A percentile compares a stretch with the other conserved stretches of the same genome.
These are phyloP conservation scores for Phycodurus eques DNA, from an alignment of 2,113 vertebrate species.

Conservation along the genomic window DNA sequence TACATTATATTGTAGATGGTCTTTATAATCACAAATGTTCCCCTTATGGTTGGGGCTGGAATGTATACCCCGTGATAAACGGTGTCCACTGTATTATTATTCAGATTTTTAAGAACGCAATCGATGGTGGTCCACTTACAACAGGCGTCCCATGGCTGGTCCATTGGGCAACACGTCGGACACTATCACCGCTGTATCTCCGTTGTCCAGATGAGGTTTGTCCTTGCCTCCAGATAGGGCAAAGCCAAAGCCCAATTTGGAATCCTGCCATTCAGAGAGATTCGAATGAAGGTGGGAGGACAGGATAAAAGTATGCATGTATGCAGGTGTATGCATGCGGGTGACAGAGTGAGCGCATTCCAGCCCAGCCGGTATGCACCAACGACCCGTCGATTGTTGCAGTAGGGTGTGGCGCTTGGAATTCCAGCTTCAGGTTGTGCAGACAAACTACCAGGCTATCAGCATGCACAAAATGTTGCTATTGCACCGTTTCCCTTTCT, in stretches of 20 bases:
- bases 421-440: slow-evolving; percentile 42
- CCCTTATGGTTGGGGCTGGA: no score
- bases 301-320: slow-evolving; percentile 14
- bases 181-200: slow-evolving; percentile 79
- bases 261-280: slow-evolving; percentile 73
- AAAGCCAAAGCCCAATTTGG: slow-evolving; percentile 88
- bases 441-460: slow-evolving; percentile 32
- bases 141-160: slow-evolving; percentile 84
- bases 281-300: background rate
- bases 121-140: slow-evolving; percentile 74
- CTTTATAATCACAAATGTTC: background rate
- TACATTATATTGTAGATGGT: background rate
- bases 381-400: slow-evolving; percentile 32
- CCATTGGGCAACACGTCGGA: slow-evolving; percentile 87
- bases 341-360: slow-evolving; percentile 54
- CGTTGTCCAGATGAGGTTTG: slow-evolving; percentile 64
- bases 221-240: slow-evolving; percentile 87
- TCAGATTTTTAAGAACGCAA: background rate
- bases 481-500: background rate
- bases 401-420: slow-evolving; percentile 52
- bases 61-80: background rate
- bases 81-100: background rate
- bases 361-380: slow-evolving; percentile 26
- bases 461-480: slow-evolving; percentile 5
- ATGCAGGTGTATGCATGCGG: slow-evolving; percentile 11